These are phyloP conservation scores for Propithecus perrieri DNA, from an alignment of 2,797 vertebrate genomes.

Conservation along the genomic window DNA sequence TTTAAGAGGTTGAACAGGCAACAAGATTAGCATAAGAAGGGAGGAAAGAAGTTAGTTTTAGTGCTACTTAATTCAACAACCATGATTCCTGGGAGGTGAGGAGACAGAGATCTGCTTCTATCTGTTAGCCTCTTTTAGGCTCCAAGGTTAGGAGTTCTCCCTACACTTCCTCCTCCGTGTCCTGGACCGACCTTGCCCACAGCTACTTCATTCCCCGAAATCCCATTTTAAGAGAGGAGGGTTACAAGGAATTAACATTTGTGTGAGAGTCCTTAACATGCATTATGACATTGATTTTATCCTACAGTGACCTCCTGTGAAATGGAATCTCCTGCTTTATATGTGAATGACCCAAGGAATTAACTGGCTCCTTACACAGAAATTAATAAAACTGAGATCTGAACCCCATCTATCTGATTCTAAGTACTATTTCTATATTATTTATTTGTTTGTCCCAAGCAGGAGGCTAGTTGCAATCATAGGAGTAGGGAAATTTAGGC, in stretches of 20 bases:
- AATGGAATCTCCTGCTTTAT: neutral
- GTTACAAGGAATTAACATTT: neutral
- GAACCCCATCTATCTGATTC: neutral
- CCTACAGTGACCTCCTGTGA: neutral
- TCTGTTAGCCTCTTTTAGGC: neutral
- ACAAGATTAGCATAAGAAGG: rapidly evolving
- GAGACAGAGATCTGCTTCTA: neutral
- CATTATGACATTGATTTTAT: neutral
- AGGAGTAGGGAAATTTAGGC: neutral
- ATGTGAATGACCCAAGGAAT: neutral
- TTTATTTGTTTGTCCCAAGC: neutral
- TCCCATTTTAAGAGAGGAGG: neutral
- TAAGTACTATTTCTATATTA: neutral
- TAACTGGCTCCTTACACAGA: neutral
- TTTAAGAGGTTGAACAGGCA: no score
- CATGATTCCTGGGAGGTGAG: rapidly evolving
- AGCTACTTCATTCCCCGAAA: neutral
- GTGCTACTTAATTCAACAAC: neutral
- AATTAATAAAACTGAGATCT: neutral
- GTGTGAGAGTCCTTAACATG: neutral
- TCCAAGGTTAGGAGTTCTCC: neutral
- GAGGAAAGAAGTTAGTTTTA: neutral
- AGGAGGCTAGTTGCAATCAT: neutral
- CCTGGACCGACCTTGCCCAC: neutral
- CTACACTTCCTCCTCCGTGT: neutral